phyloP scores from a whole-genome alignment of 2,888 invertebrate species.

The Himalopsyche japonica region DNA sequence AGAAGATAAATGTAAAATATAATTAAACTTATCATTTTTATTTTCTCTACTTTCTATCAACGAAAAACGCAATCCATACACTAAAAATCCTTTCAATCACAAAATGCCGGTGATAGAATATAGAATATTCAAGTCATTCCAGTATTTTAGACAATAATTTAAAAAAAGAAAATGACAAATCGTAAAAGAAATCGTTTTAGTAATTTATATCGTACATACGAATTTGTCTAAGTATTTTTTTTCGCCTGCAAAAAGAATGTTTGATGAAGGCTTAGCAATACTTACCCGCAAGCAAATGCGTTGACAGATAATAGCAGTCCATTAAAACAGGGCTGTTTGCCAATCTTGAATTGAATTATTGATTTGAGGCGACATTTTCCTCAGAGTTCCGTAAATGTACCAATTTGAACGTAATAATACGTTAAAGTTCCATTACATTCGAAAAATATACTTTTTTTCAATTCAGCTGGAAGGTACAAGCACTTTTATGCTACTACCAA shows the following conservation, averaged over 20 bases:
- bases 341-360: conserved; percentile 35
- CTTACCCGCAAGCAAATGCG: neutral
- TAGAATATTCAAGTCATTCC: neutral
- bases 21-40: no score
- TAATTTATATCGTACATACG: neutral
- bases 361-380: conserved; percentile 6
- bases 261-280: neutral
- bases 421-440: conserved; percentile 5
- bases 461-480: neutral
- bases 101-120: no score
- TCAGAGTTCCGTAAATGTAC: neutral
- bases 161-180: neutral
- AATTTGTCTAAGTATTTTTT: neutral
- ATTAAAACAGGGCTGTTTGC: conserved; percentile 8
- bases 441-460: conserved; percentile 1
- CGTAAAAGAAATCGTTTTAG: neutral
- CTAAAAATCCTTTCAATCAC: no score
- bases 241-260: conserved; percentile 9
- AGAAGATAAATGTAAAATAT: no score
- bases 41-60: no score
- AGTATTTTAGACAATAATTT: conserved; percentile 7
- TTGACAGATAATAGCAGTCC: neutral
- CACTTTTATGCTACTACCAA: no score
- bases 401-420: conserved; percentile 25
- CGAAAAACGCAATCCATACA: no score